Evolutionary conservation across 2,797 vertebrate genomes (phyloP).

Genomic region (Acanthopagrus latus): DNA sequence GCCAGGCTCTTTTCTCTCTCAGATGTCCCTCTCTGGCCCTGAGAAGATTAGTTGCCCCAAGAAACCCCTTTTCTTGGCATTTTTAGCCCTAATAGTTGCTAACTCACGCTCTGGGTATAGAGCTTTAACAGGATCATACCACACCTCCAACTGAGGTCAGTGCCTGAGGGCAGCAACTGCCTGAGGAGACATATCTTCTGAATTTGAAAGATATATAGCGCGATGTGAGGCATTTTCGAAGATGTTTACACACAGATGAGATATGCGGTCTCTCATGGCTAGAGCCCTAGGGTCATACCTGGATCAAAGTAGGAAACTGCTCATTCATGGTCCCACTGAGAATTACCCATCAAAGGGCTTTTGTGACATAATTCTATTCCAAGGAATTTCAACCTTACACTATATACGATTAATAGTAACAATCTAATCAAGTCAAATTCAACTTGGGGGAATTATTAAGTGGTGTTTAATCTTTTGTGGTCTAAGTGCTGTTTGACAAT

Average conservation of each 20-base stretch:
- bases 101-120: constrained; percentile 18
- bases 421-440: neutral
- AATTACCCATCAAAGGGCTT: neutral
- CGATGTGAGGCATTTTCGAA: constrained; percentile 12
- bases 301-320: neutral
- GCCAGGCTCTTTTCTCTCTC: constrained; percentile 34
- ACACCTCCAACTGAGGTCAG: constrained; percentile 32
- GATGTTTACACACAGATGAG: constrained; percentile 19
- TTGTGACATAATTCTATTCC: constrained; percentile 1
- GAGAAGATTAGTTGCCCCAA: constrained; percentile 27
- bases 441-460: neutral
- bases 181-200: constrained; percentile 40
- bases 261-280: constrained; percentile 9
- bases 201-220: constrained; percentile 15
- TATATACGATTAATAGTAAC: constrained; percentile 2
- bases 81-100: constrained; percentile 28
- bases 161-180: constrained; percentile 50
- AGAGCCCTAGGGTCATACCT: neutral
- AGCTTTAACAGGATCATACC: constrained; percentile 33
- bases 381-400: constrained; percentile 11
- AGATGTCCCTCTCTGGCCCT: constrained; percentile 17
- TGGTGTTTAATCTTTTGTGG: neutral
- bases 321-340: neutral
- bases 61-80: constrained; percentile 7
- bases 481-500: constrained; percentile 23